Conservation (phyloP, 2,797 vertebrate genomes). For the Gadopsis bispinosus region DNA sequence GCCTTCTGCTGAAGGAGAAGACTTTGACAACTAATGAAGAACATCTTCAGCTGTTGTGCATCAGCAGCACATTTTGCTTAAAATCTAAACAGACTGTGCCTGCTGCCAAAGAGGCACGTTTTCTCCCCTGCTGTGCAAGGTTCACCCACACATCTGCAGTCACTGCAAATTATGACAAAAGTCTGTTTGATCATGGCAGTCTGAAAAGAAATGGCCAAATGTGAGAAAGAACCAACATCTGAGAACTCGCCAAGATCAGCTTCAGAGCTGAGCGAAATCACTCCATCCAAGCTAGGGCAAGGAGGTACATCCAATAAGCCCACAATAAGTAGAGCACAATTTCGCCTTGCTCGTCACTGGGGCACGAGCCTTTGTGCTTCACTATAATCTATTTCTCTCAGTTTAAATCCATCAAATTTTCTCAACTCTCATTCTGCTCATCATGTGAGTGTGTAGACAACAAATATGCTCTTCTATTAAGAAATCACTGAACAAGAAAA, state of each 20-base stretch:
- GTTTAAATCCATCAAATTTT: constrained; percentile 3
- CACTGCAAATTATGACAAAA: constrained; percentile 50
- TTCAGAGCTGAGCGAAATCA: not conserved
- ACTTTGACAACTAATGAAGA: constrained; percentile 18
- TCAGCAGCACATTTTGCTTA: constrained; percentile 34
- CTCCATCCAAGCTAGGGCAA: not conserved
- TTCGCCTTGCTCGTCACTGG: not conserved
- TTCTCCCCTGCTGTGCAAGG: constrained; percentile 30
- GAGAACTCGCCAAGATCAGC: constrained; percentile 16
- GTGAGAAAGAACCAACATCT: constrained; percentile 9
- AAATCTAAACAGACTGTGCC: constrained; percentile 34
- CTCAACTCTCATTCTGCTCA: constrained; percentile 3
- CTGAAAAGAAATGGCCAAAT: constrained; percentile 12
- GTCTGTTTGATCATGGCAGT: constrained; percentile 40
- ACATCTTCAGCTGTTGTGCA: constrained; percentile 30
- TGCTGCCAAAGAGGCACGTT: constrained; percentile 27
- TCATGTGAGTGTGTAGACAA: not conserved
- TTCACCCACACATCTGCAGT: constrained; percentile 37
- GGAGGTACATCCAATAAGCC: not conserved
- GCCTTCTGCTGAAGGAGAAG: not conserved
- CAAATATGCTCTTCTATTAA: constrained; percentile 21
- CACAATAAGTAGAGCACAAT: not conserved
- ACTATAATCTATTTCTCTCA: not conserved
- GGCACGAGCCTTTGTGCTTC: not conserved
- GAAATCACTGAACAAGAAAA: constrained; percentile 13